Conservation (phyloP, 2,113 vertebrate genomes). For the Cochlearius cochlearius region DNA sequence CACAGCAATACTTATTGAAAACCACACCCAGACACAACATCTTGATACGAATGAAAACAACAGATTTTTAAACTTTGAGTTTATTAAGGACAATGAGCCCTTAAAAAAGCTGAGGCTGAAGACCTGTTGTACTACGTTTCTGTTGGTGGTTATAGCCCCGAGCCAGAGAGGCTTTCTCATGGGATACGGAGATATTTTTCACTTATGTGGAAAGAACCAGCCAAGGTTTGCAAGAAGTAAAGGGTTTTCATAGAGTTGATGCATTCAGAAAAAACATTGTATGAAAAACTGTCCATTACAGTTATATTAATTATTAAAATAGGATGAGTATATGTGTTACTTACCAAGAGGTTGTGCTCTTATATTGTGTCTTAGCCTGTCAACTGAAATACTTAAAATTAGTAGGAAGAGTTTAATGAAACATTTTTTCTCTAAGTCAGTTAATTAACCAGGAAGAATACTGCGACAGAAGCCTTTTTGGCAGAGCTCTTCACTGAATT, state of each 20-base stretch:
- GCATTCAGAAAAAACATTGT: neutral
- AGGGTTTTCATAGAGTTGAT: neutral
- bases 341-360: neutral
- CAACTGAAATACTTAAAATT: neutral
- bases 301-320: neutral
- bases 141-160: neutral
- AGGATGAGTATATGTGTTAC: neutral
- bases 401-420: neutral
- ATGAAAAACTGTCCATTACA: neutral
- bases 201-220: neutral
- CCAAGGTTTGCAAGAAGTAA: neutral
- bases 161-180: neutral
- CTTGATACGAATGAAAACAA: neutral
- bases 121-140: neutral
- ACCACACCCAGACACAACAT: neutral
- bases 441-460: neutral
- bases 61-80: neutral
- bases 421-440: neutral
- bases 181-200: neutral
- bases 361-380: accelerated
- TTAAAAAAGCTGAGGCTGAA: neutral
- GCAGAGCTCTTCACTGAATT: neutral
- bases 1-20: neutral
- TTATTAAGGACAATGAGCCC: neutral
- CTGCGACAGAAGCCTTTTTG: neutral